phyloP scores from a whole-genome alignment of 2,888 invertebrate species.

The Boloria selene region DNA sequence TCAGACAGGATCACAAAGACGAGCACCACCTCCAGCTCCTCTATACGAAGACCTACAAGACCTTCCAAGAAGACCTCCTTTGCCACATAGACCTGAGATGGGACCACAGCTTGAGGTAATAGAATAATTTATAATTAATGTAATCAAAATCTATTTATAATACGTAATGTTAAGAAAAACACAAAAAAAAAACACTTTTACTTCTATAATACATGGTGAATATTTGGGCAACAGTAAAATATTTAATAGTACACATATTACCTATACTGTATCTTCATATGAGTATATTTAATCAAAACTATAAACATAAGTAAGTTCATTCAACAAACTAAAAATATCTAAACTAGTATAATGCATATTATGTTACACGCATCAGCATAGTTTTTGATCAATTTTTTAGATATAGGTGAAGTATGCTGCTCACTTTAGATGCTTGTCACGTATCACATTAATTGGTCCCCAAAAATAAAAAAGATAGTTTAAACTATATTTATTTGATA shows the following conservation, averaged over 20 bases:
- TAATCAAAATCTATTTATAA: no score
- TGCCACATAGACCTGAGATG: conserved; percentile 71
- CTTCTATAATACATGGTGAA: no score
- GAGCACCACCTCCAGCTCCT: conserved; percentile 82
- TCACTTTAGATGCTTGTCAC: conserved; percentile 6
- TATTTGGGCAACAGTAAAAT: no score
- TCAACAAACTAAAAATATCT: conserved; percentile 9
- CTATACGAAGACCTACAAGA: conserved; percentile 91
- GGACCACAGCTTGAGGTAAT: conserved; percentile 77
- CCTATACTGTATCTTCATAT: no score
- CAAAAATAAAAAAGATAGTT: neutral
- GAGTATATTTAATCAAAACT: neutral
- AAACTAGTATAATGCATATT: neutral
- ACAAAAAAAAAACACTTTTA: no score
- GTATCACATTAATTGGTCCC: neutral
- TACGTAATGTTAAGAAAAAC: no score
- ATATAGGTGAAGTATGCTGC: neutral
- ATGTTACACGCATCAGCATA: conserved; percentile 5
- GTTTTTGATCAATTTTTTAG: neutral
- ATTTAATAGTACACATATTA: no score
- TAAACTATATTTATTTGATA: neutral
- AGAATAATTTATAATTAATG: no score
- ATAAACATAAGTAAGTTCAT: conserved; percentile 4
- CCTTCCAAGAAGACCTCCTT: conserved; percentile 80
- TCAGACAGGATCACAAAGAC: conserved; percentile 76